Percentiles rank a stretch among this genome's conserved stretches.
These are phyloP conservation scores for Parus major DNA, from an alignment of 2,113 vertebrate genomes.

Conservation along the genomic window DNA sequence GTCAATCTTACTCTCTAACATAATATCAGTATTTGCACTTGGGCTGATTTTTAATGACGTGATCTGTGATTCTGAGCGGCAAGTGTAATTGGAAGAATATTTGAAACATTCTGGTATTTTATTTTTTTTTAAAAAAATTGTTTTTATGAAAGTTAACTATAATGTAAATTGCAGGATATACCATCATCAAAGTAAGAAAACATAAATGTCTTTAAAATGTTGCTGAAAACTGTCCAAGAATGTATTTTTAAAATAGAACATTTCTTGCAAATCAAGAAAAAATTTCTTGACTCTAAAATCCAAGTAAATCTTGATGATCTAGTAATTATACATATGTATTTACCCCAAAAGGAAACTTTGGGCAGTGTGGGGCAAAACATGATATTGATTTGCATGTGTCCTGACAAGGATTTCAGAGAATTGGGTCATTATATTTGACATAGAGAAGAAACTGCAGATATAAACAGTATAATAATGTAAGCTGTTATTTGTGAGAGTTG, in stretches of 20 bases:
- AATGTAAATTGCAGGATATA: neutral
- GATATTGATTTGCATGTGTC: neutral
- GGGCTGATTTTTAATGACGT: neutral
- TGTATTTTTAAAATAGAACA: neutral
- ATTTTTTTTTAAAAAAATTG: neutral
- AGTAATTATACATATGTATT: neutral
- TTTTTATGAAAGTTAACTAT: neutral
- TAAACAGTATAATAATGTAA: neutral
- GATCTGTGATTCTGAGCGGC: neutral
- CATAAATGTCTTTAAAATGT: neutral
- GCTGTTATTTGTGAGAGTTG: neutral
- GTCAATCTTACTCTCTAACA: neutral
- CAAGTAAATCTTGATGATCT: neutral
- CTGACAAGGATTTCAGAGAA: neutral
- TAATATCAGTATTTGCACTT: neutral
- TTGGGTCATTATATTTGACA: neutral
- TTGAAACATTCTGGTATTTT: neutral
- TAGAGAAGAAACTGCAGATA: neutral
- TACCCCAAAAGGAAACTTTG: neutral
- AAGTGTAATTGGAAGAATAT: neutral
- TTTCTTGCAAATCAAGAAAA: neutral
- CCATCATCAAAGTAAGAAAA: neutral
- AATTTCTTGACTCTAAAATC: neutral
- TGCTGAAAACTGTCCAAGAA: neutral
- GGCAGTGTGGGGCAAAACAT: neutral